Evolutionary conservation across 2,113 vertebrate species (phyloP), one percentile per base, ranked within the genome.

Genomic region (Erpornis zantholeuca): DNA sequence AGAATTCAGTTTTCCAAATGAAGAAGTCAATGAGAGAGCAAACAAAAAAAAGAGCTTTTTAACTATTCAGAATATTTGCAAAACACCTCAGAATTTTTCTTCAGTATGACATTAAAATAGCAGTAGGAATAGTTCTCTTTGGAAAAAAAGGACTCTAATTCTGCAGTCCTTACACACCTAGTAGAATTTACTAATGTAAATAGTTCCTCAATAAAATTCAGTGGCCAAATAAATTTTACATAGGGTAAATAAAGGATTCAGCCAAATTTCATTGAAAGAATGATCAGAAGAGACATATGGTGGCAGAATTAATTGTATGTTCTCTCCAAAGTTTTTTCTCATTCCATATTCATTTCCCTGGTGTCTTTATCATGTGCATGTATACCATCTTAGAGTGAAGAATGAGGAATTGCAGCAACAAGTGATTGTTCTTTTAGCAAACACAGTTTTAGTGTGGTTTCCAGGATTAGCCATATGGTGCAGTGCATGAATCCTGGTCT

Each of bases 361-460:
- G 84, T 90, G 66, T 95, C 57, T 87, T 90, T 91, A 56, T 76
- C 75, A 60, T 61, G 47, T 2, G 0, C 0, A 0, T 63, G 35
- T 35, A 44, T 27, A 57, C 89, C 28, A 42, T 21, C 3, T 6
- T 24, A 76, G 45, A 81, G 61, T 5, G 53, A 82, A 82, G 35
- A 82, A 40, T 28, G 47, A 90, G 33, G 36, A 92, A 64, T 47
- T 38, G 27, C 25, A 56, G 27, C 63, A 77, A 49, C 23, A 84
- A 82, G 80, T 91, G 75, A 93, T 93, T 96, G 88, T 77, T 89
- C 88, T 97, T 97, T 93, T 92, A 88, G 94, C 88, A 95, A 95
- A 76, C 23, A 66, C 15, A 54, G 16, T 81, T 94, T 75, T 76
- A 70, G 31, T 92, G 40, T 63, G 89, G 54, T 88, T 77, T 90